phyloP scores from a whole-genome alignment of 1,140 invertebrate genomes.

The Paraescarpia echinospica region DNA sequence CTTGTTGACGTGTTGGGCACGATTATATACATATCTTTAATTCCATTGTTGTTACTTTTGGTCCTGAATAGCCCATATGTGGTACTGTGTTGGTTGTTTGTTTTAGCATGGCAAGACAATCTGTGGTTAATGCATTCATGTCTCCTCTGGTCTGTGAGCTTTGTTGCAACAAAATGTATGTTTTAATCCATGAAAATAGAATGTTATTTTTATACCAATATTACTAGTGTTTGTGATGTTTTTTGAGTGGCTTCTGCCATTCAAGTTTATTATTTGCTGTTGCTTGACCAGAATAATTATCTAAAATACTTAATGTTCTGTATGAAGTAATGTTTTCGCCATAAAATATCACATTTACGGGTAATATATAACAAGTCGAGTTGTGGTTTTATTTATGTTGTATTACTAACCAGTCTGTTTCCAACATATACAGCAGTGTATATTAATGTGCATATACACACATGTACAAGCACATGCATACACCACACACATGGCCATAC shows the following conservation, averaged over 20 bases:
- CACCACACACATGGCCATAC: too few relatives aligned
- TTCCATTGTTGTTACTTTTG: not conserved
- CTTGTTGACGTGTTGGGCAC: not conserved
- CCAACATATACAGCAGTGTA: not conserved
- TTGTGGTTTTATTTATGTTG: not conserved
- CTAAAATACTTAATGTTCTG: not conserved
- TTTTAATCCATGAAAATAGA: not conserved
- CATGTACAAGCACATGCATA: not conserved
- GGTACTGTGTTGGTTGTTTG: not conserved
- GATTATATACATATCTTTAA: not conserved
- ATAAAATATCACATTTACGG: not conserved
- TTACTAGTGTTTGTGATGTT: not conserved
- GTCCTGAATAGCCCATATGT: not conserved
- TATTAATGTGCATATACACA: not conserved
- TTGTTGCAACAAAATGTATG: not conserved
- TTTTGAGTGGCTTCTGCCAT: not conserved
- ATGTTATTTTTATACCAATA: not conserved
- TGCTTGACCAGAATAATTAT: not conserved
- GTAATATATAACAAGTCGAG: not conserved
- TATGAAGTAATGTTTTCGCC: not conserved
- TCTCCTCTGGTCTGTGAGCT: not conserved
- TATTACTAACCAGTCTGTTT: not conserved
- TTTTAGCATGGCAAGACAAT: not conserved
- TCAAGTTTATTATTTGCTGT: not conserved
- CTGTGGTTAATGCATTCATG: not conserved